Percentiles rank a stretch among this genome's conserved stretches.
phyloP scores from a whole-genome alignment of 2,113 vertebrate genomes.

The Thinocorus orbignyianus region DNA sequence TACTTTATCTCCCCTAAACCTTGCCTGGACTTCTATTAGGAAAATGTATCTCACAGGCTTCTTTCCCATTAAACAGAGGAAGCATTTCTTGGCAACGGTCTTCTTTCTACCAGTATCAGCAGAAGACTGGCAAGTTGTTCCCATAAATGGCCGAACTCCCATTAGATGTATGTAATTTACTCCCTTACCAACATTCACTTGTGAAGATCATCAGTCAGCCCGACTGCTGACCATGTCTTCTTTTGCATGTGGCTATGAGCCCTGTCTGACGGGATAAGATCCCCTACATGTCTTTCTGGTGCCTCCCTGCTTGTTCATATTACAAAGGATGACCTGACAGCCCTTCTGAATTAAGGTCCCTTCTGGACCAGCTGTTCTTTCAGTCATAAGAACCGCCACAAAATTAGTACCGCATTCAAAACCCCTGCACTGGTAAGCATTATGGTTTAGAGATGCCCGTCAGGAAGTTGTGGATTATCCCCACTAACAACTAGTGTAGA shows the following conservation, averaged over 20 bases:
- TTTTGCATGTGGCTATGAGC: not conserved
- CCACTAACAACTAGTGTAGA: not conserved
- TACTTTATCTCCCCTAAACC: not conserved
- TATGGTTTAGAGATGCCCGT: not conserved
- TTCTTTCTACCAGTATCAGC: not conserved
- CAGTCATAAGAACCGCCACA: not conserved
- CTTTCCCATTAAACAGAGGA: not conserved
- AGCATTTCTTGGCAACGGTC: not conserved
- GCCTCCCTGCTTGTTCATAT: not conserved
- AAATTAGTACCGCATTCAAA: not conserved
- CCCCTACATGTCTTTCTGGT: not conserved
- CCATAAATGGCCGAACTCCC: slow-evolving; percentile 1
- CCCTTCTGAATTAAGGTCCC: not conserved
- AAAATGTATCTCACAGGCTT: not conserved
- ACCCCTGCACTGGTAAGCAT: not conserved
- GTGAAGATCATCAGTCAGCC: not conserved
- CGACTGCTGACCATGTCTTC: not conserved
- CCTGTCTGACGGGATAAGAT: not conserved
- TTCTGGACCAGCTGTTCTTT: not conserved
- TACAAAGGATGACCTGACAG: not conserved
- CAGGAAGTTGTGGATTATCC: not conserved
- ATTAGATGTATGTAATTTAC: not conserved
- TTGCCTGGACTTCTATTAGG: not conserved
- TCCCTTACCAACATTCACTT: not conserved
- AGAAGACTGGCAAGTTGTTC: slow-evolving; percentile 7